Percentiles rank a stretch among this genome's conserved stretches.
Conservation (phyloP, 2,888 invertebrate species). For the Pimpla rufipes region DNA sequence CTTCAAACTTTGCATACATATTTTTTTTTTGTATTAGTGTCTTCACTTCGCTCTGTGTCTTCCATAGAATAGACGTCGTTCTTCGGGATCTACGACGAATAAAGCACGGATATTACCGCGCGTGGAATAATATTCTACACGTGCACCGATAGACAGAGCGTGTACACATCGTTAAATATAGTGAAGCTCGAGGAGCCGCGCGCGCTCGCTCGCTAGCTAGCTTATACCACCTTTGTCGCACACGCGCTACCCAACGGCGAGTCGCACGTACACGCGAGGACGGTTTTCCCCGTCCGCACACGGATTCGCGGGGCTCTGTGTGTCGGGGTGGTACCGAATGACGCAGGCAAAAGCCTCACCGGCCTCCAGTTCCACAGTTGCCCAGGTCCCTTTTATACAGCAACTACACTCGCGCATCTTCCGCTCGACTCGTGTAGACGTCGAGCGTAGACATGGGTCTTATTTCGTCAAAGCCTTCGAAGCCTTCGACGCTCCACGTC, state of each 20-base stretch:
- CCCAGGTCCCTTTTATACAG: constrained; percentile 57
- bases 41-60: not conserved
- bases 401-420: constrained; percentile 37
- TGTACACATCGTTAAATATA: constrained; percentile 60
- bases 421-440: constrained; percentile 17
- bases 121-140: constrained; percentile 57
- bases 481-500: not conserved
- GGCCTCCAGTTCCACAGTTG: constrained; percentile 49
- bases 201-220: not conserved
- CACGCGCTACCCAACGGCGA: constrained; percentile 52
- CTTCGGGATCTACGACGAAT: constrained; percentile 40
- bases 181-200: constrained; percentile 45
- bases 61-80: constrained; percentile 2
- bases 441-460: constrained; percentile 2
- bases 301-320: constrained; percentile 14
- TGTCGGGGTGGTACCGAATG: constrained; percentile 51
- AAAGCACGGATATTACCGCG: constrained; percentile 34
- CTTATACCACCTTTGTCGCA: constrained; percentile 49
- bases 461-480: not conserved
- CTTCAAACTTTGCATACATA: too few species aligned
- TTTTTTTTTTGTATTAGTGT: constrained; percentile 3
- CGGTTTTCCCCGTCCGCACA: not conserved
- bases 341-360: constrained; percentile 64
- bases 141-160: constrained; percentile 58
- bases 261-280: not conserved